Percentiles rank a stretch among this genome's conserved stretches.
phyloP scores from a whole-genome alignment of 1,140 invertebrate species.

The Plodia interpunctella region DNA sequence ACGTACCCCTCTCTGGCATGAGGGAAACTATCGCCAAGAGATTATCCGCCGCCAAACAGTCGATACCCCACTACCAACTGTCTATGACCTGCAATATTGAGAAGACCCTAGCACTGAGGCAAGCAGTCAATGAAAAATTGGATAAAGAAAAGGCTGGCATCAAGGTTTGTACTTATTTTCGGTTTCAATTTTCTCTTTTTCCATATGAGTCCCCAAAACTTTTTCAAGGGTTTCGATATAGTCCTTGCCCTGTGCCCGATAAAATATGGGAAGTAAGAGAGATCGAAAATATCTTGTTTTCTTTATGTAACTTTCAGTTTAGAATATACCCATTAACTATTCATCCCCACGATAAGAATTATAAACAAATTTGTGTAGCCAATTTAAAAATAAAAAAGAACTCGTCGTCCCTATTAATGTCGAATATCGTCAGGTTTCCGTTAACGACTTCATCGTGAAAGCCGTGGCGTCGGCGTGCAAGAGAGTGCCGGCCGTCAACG shows the following conservation, averaged over 20 bases:
- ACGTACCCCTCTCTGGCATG: slow-evolving; percentile 93
- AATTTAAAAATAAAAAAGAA: not conserved
- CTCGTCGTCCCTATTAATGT: too few relatives aligned
- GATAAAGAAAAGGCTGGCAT: slow-evolving; percentile 84
- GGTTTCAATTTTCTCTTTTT: not conserved
- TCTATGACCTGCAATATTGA: slow-evolving; percentile 93
- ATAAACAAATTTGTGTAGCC: not conserved
- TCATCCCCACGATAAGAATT: too few relatives aligned
- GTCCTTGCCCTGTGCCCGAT: too few relatives aligned
- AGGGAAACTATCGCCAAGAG: slow-evolving; percentile 94
- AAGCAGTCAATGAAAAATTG: slow-evolving; percentile 86
- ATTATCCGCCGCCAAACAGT: slow-evolving; percentile 93
- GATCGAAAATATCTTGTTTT: too few relatives aligned
- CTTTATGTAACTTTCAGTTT: too few relatives aligned
- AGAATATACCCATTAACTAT: too few relatives aligned
- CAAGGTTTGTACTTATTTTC: slow-evolving; percentile 36
- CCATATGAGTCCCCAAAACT: too few relatives aligned
- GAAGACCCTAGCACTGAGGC: slow-evolving; percentile 80
- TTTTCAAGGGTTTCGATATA: too few relatives aligned
- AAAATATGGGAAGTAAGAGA: too few relatives aligned
- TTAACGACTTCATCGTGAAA: slow-evolving; percentile 99
- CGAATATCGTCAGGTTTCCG: slow-evolving; percentile 83
- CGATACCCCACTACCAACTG: slow-evolving; percentile 98
- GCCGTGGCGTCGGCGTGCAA: slow-evolving; percentile 94
- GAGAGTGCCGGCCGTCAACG: slow-evolving; percentile 96